Conservation (phyloP, 2,888 invertebrate genomes). For the Disparrhopalites patrizii region DNA sequence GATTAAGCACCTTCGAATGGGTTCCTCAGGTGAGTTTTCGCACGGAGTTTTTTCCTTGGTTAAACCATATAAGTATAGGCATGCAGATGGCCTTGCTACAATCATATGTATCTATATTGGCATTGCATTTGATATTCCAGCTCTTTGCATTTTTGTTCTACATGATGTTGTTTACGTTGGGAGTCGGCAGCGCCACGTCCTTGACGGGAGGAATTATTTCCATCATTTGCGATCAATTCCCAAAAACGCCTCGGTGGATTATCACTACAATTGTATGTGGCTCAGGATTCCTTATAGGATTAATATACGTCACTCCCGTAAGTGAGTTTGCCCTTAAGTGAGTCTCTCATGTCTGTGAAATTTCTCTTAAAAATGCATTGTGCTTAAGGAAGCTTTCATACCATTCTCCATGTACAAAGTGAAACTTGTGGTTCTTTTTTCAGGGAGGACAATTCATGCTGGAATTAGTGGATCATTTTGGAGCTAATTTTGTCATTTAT, state of each 20-base stretch:
- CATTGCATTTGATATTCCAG: slow-evolving; percentile 49
- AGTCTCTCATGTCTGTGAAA: not conserved
- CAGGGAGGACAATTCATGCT: slow-evolving; percentile 63
- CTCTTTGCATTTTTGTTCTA: slow-evolving; percentile 59
- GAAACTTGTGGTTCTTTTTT: slow-evolving; percentile 63
- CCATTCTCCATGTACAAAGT: not conserved
- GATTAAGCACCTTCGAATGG: not conserved
- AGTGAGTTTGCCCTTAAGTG: slow-evolving; percentile 1
- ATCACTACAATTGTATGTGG: slow-evolving; percentile 48
- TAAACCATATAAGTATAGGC: no score
- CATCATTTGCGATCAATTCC: slow-evolving; percentile 53
- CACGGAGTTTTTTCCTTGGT: no score
- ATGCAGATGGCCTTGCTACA: no score
- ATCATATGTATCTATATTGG: no score
- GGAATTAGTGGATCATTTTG: slow-evolving; percentile 61
- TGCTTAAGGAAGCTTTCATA: no score
- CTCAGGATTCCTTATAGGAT: slow-evolving; percentile 48
- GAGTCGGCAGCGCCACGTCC: slow-evolving; percentile 57
- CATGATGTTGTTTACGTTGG: slow-evolving; percentile 58
- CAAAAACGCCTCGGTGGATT: slow-evolving; percentile 51
- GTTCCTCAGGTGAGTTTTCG: not conserved
- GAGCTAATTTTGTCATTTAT: slow-evolving; percentile 61
- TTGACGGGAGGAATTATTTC: slow-evolving; percentile 56
- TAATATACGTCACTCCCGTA: slow-evolving; percentile 49
- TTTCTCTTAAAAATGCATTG: not conserved